Conservation (phyloP, 1,140 invertebrate genomes). For the Trachelipus rathkii region DNA sequence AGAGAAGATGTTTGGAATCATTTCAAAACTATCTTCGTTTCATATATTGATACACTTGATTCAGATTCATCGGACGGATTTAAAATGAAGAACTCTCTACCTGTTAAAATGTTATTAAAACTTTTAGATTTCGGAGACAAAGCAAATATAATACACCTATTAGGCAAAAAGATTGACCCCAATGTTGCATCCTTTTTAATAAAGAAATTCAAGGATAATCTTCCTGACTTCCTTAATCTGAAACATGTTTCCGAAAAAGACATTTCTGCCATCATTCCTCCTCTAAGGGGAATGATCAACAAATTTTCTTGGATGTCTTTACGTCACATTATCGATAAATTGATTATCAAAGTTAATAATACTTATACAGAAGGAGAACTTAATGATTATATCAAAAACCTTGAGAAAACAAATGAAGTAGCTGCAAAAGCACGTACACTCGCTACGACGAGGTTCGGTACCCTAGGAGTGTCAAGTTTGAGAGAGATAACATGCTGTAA, state of each 20-base stretch:
- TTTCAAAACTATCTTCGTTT: background rate
- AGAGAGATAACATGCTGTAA: no score
- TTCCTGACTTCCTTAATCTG: background rate
- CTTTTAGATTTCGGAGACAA: background rate
- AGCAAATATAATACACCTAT: background rate
- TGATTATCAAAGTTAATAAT: background rate
- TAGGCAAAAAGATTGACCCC: background rate
- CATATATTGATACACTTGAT: background rate
- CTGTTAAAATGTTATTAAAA: background rate
- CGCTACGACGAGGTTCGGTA: no score
- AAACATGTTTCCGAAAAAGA: background rate
- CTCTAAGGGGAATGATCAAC: background rate
- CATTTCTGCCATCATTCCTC: background rate
- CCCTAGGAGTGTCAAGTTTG: no score
- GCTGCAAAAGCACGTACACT: no score
- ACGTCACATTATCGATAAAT: background rate
- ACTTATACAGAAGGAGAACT: background rate
- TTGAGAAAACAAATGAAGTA: background rate
- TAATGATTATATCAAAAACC: background rate
- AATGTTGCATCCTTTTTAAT: background rate
- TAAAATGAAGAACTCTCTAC: background rate
- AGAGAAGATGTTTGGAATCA: background rate
- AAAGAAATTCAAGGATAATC: background rate
- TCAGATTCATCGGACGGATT: background rate
- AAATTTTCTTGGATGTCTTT: background rate